Evolutionary conservation across 1,140 invertebrate species (phyloP).

Genomic region (Copidosoma floridanum): DNA sequence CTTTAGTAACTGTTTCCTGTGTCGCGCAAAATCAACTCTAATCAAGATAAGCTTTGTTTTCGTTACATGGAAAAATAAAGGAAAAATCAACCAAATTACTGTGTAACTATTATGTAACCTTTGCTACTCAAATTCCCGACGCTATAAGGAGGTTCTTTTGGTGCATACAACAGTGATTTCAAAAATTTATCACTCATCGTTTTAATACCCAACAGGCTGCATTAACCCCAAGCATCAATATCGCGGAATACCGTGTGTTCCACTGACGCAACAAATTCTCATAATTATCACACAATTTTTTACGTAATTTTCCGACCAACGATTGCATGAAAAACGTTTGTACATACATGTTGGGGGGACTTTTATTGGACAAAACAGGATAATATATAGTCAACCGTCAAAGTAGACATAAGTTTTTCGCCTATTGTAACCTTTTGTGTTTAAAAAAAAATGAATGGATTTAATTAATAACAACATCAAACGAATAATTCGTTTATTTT

Average conservation of each 20-base stretch:
- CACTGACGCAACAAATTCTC: constrained; percentile 8
- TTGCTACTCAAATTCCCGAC: no score
- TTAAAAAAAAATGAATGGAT: neutral
- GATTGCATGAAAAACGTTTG: neutral
- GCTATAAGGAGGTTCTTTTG: no score
- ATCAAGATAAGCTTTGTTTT: neutral
- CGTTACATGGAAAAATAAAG: neutral
- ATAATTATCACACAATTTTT: constrained; percentile 8
- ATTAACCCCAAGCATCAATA: neutral
- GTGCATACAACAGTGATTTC: no score
- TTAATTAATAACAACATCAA: neutral
- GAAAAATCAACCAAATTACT: neutral
- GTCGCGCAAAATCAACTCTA: neutral
- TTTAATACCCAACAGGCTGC: neutral
- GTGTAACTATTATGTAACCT: no score
- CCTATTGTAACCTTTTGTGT: no score
- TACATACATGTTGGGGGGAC: no score
- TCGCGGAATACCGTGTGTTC: neutral
- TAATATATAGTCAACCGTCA: no score
- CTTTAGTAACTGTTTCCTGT: neutral
- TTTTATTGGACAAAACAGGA: neutral
- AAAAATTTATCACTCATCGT: neutral
- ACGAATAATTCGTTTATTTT: constrained; percentile 19
- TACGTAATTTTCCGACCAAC: constrained; percentile 12
- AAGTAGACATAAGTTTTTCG: no score